Conservation (phyloP, 2,888 invertebrate genomes). For the Lepetodrilus schrolli region DNA sequence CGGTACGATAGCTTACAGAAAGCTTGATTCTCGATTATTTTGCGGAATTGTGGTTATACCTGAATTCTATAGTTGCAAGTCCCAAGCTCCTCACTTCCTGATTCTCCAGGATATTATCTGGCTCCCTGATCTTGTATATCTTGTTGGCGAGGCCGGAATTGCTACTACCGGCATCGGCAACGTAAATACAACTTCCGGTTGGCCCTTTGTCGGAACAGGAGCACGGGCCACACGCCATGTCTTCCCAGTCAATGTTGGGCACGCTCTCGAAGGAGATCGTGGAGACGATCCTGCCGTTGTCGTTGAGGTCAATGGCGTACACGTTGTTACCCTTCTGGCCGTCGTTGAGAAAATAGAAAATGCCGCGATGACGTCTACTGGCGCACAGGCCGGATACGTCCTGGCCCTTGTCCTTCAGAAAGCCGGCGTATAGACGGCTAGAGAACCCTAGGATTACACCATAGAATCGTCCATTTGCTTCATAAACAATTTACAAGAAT, state of each 20-base stretch:
- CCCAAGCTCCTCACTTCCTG: no score
- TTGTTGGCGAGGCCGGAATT: no score
- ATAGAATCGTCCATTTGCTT: no score
- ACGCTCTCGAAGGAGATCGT: not conserved
- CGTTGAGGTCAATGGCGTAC: not conserved
- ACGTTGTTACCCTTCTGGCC: not conserved
- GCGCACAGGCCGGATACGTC: not conserved
- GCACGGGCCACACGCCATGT: conserved; percentile 11
- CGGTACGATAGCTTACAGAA: no score
- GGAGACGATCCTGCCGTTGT: not conserved
- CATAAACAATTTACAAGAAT: no score
- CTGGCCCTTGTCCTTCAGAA: not conserved
- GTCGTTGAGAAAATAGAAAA: not conserved
- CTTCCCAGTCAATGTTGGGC: not conserved
- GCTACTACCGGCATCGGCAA: not conserved
- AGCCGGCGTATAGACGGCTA: not conserved
- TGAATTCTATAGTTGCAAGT: no score
- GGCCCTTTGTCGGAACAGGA: no score
- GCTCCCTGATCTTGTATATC: not conserved
- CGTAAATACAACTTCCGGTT: not conserved
- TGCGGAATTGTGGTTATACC: no score
- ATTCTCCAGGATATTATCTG: not conserved
- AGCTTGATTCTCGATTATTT: no score
- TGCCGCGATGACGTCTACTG: not conserved
- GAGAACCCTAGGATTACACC: no score